Base-by-base conservation (phyloP, 1,140 invertebrate genomes). In the Drosophila santomea region DNA sequence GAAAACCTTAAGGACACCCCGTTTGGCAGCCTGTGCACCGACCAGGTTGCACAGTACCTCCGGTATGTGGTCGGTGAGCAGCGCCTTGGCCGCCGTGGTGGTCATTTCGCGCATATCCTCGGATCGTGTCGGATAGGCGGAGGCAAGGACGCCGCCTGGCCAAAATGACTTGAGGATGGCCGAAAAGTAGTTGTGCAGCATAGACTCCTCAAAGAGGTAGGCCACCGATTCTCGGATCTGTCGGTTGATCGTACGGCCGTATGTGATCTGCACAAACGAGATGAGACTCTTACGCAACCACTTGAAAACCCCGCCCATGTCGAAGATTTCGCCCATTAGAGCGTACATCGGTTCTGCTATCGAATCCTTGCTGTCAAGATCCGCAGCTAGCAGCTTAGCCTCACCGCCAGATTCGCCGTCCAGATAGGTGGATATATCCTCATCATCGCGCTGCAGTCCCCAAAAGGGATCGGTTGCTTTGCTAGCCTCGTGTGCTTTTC, bases 191-290 rank as follows among this genome's bases (percentile, higher is more conserved):
- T 97, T 97, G 80, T 98, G 95, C 61, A 98, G 92, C 96, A 98
- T 98, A 54, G 96, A 95, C 90, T 98, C 97, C 23, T 97, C 97
- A 89, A 98, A 96, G 59, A 97, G 93, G 95, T 97, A 97, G 12
- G 95, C 94, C 52, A 98, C 96, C 1, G 96, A 97, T 80, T 98
- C 97, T 74, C 97, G 94, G 43, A 98, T 95, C 95, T 98, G 97
- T 94, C 96, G 96, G 91, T 98, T 98, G 48, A 98, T 98, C 23
- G 97, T 98, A 66, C 97, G 94, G 7, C 97, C 97, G 93, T 97
- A 98, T 0, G 97, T 97, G 48, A 98, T 96, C 93, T 98, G 97
- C 7, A 98, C 97, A 93, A 98, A 98, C 8, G 96, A 96, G 68
- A 98, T 98, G 4, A 98, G 93, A 28, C 96, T 97, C 81, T 96